phyloP scores from a whole-genome alignment of 2,888 invertebrate species.

The Cephus rjabovi region DNA sequence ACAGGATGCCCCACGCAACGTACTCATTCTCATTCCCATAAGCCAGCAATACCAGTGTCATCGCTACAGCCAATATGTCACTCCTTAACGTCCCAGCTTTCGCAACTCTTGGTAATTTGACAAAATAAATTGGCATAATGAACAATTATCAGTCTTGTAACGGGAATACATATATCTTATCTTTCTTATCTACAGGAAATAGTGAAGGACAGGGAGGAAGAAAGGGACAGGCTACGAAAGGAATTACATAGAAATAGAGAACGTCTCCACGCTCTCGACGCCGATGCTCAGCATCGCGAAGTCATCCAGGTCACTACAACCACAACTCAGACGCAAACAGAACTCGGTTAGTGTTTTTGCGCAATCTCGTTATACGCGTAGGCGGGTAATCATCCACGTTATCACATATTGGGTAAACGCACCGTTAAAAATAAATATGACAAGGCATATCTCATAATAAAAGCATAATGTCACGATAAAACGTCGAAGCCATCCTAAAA shows the following conservation, averaged over 20 bases:
- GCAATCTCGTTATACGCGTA: not conserved
- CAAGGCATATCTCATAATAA: not conserved
- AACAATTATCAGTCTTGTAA: conserved; percentile 3
- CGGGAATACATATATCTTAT: conserved; percentile 1
- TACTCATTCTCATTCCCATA: conserved; percentile 55
- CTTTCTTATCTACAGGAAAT: conserved; percentile 71
- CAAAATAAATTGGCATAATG: conserved; percentile 1
- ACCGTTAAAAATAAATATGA: not conserved
- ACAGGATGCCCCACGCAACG: conserved; percentile 66
- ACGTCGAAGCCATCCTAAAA: not conserved
- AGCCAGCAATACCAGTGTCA: conserved; percentile 73
- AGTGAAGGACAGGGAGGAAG: conserved; percentile 81
- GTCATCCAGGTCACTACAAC: conserved; percentile 36
- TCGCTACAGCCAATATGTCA: conserved; percentile 74
- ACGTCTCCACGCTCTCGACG: conserved; percentile 73
- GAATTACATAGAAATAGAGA: conserved; percentile 80
- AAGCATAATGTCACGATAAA: not conserved
- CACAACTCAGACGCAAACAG: conserved; percentile 49
- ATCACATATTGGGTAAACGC: too few species aligned
- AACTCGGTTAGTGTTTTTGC: conserved; percentile 40
- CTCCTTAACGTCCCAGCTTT: conserved; percentile 75
- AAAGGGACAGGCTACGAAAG: conserved; percentile 77
- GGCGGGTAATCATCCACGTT: not conserved
- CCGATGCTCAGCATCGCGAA: conserved; percentile 56
- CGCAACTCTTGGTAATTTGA: conserved; percentile 75